Base-by-base conservation (phyloP, 2,888 invertebrate species). In the Myopa tessellatipennis region DNA sequence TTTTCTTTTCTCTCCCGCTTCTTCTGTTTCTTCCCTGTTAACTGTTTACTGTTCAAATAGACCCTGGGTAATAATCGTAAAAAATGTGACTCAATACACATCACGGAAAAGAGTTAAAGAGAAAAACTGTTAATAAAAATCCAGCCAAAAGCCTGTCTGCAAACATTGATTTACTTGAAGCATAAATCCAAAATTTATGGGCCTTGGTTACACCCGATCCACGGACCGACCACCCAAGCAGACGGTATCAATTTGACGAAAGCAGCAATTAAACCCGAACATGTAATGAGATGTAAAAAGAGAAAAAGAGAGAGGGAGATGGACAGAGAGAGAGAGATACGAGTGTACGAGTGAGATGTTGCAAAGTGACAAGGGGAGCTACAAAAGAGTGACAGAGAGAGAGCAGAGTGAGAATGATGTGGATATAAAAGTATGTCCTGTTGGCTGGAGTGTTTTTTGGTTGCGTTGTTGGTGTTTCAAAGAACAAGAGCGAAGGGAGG, bases 181-280 rank as follows among this genome's bases (percentile, higher is more conserved):
- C 40, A 67, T 67, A 67, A 67, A 40, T 40, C 67, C 67, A 4
- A 36, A 67, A 67, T 67, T 67, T 67, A 67, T 67, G 34, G 40
- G 12, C 1, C 67, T n/a, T 36, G 38, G n/a, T 67, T 67, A 67
- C 38, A 16, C 40, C 40, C 67, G 38, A 6, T 1, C 45, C 7
- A 45, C 45, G 3, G 45, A 45, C 16, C 36, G 67, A 67, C 67
- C 67, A 67, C 67, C 67, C 67, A 67, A 40, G 67, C 67, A 67
- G 67, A n/a, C 38, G 40, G 40, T 40, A 67, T 36, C n/a, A 67
- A 40, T 40, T 67, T 67, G 40, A 67, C 36, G 67, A 67, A 67
- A 40, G 67, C 67, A 67, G 36, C 67, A 67, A 67, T 67, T 67
- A 67, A 67, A 40, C 55, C 10, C 16, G 55, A 5, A 55, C 55